phyloP scores from a whole-genome alignment of 2,888 invertebrate species.

The Cetonia aurata region DNA sequence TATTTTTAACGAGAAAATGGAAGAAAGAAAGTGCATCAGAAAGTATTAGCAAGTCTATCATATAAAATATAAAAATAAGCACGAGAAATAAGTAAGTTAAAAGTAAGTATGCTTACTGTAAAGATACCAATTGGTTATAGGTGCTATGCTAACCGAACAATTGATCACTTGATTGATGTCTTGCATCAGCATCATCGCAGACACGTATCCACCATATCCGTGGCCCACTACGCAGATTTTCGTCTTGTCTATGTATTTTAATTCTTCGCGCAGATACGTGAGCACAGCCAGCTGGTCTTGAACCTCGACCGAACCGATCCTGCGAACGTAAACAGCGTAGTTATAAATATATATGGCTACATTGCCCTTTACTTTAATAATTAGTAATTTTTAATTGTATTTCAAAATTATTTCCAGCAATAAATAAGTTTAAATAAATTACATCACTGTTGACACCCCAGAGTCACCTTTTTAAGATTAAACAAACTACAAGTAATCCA shows the following conservation, averaged over 20 bases:
- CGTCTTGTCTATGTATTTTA: conserved; percentile 84
- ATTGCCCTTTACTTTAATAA: too few relatives aligned
- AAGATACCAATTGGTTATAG: conserved; percentile 86
- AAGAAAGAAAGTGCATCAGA: too few relatives aligned
- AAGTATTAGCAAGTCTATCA: too few relatives aligned
- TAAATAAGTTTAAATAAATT: too few relatives aligned
- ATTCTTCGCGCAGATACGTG: conserved; percentile 82
- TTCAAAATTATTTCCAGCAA: too few relatives aligned
- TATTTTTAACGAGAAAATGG: too few relatives aligned
- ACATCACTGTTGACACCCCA: too few relatives aligned
- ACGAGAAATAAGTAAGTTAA: neutral
- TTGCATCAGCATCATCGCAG: conserved; percentile 83
- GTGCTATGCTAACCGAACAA: conserved; percentile 89
- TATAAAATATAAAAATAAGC: too few relatives aligned
- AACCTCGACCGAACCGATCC: conserved; percentile 74
- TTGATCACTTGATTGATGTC: conserved; percentile 83
- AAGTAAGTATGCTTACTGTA: conserved; percentile 72
- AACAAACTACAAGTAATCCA: too few relatives aligned
- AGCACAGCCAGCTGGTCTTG: conserved; percentile 73
- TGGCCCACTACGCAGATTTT: conserved; percentile 89
- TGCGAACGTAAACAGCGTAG: conserved; percentile 56
- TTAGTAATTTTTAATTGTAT: too few relatives aligned
- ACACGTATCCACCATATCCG: conserved; percentile 91
- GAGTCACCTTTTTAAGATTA: too few relatives aligned
- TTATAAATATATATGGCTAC: too few relatives aligned